Conservation (phyloP, 2,113 vertebrate species). For the pig (Sus scrofa) region T2T-Sscrofa CM000829.6:28192001-28192500, state of each 20-base stretch:
- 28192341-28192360: background rate
- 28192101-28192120: background rate
- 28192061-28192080: background rate
- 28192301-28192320: background rate
- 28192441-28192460: conserved; percentile 69
- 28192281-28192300: background rate
- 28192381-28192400: background rate
- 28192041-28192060: background rate
- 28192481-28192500: conserved; percentile 57
- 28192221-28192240: background rate
- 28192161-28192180: background rate
- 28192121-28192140: background rate
- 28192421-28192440: conserved; percentile 39
- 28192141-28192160: background rate
- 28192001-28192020: background rate
- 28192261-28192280: background rate
- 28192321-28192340: background rate
- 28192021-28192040: background rate
- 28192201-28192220: background rate
- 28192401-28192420: conserved; percentile 33
- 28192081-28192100: background rate
- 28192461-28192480: conserved; percentile 38
- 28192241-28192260: background rate
- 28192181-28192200: too few relatives aligned
- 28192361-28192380: background rate